Evolutionary conservation across 2,888 invertebrate species (phyloP), one percentile per base, ranked within the genome.

Genomic region (Petrolisthes manimaculis): DNA sequence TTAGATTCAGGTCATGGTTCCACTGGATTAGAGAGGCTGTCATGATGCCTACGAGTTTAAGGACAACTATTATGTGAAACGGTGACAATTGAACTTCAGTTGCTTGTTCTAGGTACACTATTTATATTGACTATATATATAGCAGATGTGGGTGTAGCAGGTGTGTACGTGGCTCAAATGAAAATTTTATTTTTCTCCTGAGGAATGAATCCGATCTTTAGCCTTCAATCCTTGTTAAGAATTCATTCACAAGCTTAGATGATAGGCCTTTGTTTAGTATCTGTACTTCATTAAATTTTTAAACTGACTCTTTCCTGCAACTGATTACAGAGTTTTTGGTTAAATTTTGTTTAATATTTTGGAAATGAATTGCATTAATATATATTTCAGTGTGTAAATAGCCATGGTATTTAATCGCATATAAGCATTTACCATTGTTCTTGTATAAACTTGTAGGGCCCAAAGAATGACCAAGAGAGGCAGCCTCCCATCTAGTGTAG

Each of bases 391-490:
- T 85, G 78, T 89, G 89, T 89, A 89, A 85, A 89, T 89, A 89
- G 89, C 82, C 85, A 85, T 61, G 88, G 80, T 89, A 89, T 89
- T 85, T 89, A 89, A 89, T 82, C 89, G 77, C 89, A 67, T 89
- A 86, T 89, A 85, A 85, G 85, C 89, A 89, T 89, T 88, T 88
- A 89, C 89, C 77, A 86, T 82, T 89, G 89, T 89, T 85, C 89
- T 89, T 89, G 89, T 89, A 89, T 89, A 89, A 89, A 89, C 88
- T 75, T 53, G 86, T 89, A 89, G 89, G 88, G 88, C 88, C 88
- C 88, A 85, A 85, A 75, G 88, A 83, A 54, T 69, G 81, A 69
- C 55, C 24, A 81, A 75, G 79, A 69, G 77, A 82, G 56, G 88
- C 88, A 84, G 81, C 84, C 84, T 71, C 78, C 81, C 61, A 53